Percentiles rank a stretch among this genome's conserved stretches.
Evolutionary conservation across 2,888 invertebrate genomes (phyloP).

Genomic region (Rhorus exstirpatorius): DNA sequence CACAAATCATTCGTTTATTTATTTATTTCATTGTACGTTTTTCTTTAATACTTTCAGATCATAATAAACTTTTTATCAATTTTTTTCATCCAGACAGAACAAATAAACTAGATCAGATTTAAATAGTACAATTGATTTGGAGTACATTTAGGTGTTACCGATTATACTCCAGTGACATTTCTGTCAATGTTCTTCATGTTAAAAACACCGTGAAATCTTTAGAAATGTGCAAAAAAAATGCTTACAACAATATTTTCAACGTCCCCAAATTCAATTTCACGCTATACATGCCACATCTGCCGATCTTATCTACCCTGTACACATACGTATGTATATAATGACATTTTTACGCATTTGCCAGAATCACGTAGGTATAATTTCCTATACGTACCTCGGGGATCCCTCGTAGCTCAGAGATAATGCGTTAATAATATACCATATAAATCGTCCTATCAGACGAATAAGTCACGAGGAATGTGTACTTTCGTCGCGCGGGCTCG

Average conservation of each 20-base stretch:
- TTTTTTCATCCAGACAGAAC: no score
- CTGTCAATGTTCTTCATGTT: no score
- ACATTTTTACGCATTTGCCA: slow-evolving; percentile 14
- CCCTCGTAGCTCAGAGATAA: slow-evolving; percentile 62
- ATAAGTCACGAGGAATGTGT: slow-evolving; percentile 69
- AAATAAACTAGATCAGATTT: no score
- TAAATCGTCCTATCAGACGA: slow-evolving; percentile 69
- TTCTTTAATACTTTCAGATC: no score
- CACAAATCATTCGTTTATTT: neutral
- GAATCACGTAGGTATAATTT: slow-evolving; percentile 50
- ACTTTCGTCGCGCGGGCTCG: slow-evolving; percentile 62
- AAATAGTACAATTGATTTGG: no score
- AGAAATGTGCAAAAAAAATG: no score
- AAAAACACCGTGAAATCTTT: no score
- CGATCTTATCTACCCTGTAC: neutral
- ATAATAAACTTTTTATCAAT: no score
- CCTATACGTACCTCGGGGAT: slow-evolving; percentile 34
- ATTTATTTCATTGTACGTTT: no score
- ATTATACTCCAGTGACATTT: no score
- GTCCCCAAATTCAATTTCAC: neutral
- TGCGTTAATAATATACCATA: slow-evolving; percentile 67
- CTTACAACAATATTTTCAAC: no score
- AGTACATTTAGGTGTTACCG: no score
- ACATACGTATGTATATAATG: neutral
- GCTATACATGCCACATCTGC: neutral